Conservation (phyloP, 2,888 invertebrate species). For the Lepidonotus clava region DNA sequence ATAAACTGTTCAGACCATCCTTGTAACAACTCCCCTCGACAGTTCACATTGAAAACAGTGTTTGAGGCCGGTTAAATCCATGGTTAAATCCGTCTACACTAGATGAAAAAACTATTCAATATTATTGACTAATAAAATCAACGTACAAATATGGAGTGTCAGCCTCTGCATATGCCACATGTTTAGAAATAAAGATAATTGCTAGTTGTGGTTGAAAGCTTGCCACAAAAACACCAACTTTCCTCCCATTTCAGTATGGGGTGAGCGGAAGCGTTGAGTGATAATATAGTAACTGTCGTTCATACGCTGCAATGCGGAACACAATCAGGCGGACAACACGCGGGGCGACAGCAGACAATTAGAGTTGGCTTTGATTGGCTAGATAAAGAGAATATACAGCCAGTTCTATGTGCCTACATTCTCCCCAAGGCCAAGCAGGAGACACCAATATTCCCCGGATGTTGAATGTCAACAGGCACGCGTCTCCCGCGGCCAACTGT, state of each 20-base stretch:
- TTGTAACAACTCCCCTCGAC: too few species aligned
- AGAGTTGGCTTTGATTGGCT: conserved; percentile 1
- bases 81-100: too few species aligned
- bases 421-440: conserved; percentile 31
- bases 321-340: conserved; percentile 17
- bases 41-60: too few species aligned
- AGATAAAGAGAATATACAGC: conserved; percentile 12
- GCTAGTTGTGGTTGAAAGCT: too few species aligned
- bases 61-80: too few species aligned
- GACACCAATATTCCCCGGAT: conserved; percentile 41
- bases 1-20: too few species aligned
- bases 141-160: too few species aligned
- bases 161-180: too few species aligned
- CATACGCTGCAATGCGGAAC: background rate
- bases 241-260: too few species aligned
- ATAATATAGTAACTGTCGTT: conserved; percentile 13
- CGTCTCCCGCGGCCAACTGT: conserved; percentile 2
- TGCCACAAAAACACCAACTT: too few species aligned
- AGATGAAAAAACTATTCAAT: background rate
- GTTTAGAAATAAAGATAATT: too few species aligned
- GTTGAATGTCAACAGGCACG: conserved; percentile 39
- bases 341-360: conserved; percentile 12
- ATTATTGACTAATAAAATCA: background rate
- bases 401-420: conserved; percentile 16
- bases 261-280: too few species aligned